Evolutionary conservation across 2,888 invertebrate genomes (phyloP).

Genomic region (Branchellion lobata): DNA sequence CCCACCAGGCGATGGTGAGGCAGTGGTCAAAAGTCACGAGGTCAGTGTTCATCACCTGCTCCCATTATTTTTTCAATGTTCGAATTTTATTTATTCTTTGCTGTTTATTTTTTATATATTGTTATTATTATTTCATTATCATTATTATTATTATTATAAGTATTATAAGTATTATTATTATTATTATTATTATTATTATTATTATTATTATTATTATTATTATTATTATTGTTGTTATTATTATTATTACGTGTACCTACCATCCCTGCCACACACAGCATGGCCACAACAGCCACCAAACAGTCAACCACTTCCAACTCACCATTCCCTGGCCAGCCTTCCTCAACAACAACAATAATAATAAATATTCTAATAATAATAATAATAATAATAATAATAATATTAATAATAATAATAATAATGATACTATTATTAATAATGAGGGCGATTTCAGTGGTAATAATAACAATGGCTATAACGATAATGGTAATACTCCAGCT

Average conservation of each 20-base stretch:
- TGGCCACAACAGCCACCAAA: constrained; percentile 3
- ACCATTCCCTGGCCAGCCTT: constrained; percentile 34
- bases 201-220: too few species aligned
- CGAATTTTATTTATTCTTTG: not conserved
- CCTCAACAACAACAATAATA: not conserved
- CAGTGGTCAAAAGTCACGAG: not conserved
- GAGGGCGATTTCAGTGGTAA: too few species aligned
- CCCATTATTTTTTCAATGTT: not conserved
- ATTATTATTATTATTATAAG: too few species aligned
- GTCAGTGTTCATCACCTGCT: too few species aligned
- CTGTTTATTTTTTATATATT: not conserved
- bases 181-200: too few species aligned
- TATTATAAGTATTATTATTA: too few species aligned
- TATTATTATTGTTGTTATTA: not conserved
- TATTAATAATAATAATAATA: not conserved
- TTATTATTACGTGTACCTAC: not conserved
- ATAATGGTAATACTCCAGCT: not conserved
- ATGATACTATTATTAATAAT: not conserved
- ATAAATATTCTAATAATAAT: not conserved
- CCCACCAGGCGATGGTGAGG: too few species aligned
- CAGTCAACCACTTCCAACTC: constrained; percentile 51
- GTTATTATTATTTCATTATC: not conserved
- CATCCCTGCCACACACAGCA: too few species aligned
- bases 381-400: not conserved
- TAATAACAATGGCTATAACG: not conserved